These are phyloP conservation scores for Centropus bengalensis DNA, from an alignment of 2,113 vertebrate species.

Conservation along the genomic window DNA sequence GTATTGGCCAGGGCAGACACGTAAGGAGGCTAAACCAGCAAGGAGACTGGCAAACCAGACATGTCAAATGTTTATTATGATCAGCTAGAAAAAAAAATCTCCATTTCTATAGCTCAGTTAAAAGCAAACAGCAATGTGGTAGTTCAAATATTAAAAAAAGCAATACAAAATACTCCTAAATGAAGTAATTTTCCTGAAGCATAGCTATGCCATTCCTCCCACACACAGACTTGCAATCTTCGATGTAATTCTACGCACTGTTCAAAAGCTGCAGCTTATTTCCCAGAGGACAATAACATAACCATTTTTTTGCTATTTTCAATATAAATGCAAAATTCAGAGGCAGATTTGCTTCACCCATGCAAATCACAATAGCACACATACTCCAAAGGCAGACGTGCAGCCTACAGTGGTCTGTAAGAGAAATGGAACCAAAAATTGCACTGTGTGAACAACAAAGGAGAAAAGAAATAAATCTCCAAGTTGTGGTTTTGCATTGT, in stretches of 20 bases:
- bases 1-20: not conserved
- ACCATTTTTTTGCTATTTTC: not conserved
- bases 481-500: not conserved
- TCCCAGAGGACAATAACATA: constrained; percentile 44
- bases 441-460: not conserved
- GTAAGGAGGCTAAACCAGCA: not conserved
- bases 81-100: constrained; percentile 41
- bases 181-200: constrained; percentile 48
- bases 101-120: constrained; percentile 16
- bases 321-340: constrained; percentile 55
- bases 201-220: constrained; percentile 57
- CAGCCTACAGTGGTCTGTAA: not conserved
- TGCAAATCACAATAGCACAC: constrained; percentile 7
- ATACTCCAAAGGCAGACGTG: not conserved
- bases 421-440: not conserved
- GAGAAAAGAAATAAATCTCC: not conserved
- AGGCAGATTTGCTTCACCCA: constrained; percentile 32
- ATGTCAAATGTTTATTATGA: constrained; percentile 44
- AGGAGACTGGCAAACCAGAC: not conserved
- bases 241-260: constrained; percentile 51
- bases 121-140: constrained; percentile 52
- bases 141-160: constrained; percentile 60
- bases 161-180: constrained; percentile 40
- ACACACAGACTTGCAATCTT: constrained; percentile 55
- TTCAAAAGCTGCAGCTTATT: constrained; percentile 55